Percentiles rank a stretch among this genome's conserved stretches.
These are phyloP conservation scores for Zeugodacus cucurbitae DNA, from an alignment of 1,140 invertebrate species.

Conservation along the genomic window DNA sequence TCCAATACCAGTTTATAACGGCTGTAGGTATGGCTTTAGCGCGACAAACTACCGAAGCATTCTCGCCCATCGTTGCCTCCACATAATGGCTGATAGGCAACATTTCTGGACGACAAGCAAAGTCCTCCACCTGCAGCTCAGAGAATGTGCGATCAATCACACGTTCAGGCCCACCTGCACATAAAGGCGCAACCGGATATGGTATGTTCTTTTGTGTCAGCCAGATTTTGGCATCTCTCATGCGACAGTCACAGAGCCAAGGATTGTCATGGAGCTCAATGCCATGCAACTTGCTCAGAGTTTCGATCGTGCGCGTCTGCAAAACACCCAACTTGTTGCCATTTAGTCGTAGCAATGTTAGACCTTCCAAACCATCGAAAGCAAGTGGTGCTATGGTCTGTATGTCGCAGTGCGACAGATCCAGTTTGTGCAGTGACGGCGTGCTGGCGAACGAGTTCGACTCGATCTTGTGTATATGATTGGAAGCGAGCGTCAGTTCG, in stretches of 20 bases:
- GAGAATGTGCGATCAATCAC: constrained; percentile 77
- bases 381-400: constrained; percentile 80
- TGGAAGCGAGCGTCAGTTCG: constrained; percentile 81
- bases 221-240: constrained; percentile 86
- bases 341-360: constrained; percentile 85
- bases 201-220: constrained; percentile 85
- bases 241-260: constrained; percentile 89
- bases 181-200: constrained; percentile 79
- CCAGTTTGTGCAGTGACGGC: constrained; percentile 82
- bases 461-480: constrained; percentile 84
- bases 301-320: constrained; percentile 77
- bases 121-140: constrained; percentile 82
- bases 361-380: constrained; percentile 81
- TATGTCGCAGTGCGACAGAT: constrained; percentile 84
- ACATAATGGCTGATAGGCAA: constrained; percentile 79
- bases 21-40: constrained; percentile 85
- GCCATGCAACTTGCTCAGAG: constrained; percentile 78
- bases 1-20: constrained; percentile 87
- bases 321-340: constrained; percentile 82
- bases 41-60: constrained; percentile 84
- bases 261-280: constrained; percentile 91
- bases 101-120: constrained; percentile 88
- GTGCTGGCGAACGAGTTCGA: constrained; percentile 80
- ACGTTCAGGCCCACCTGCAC: constrained; percentile 75
- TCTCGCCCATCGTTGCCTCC: constrained; percentile 82